A percentile compares a stretch with the other conserved stretches of the same genome.
phyloP scores from a whole-genome alignment of 2,888 invertebrate species.

The Euspilapteryx auroguttella region DNA sequence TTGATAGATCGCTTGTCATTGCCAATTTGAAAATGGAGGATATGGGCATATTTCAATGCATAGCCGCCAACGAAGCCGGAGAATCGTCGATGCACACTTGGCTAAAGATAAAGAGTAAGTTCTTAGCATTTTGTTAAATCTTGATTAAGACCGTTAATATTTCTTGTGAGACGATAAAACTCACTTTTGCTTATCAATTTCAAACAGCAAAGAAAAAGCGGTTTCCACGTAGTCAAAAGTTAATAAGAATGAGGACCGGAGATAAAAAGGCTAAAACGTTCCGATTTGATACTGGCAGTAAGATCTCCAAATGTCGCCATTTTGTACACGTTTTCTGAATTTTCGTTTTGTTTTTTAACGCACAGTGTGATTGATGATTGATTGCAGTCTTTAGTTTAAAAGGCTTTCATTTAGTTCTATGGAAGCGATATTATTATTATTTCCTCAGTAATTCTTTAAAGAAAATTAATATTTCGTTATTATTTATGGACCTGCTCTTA shows the following conservation, averaged over 20 bases:
- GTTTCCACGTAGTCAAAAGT: conserved; percentile 62
- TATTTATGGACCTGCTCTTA: too few relatives aligned
- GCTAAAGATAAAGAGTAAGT: conserved; percentile 95
- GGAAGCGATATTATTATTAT: too few relatives aligned
- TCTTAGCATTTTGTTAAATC: conserved; percentile 1
- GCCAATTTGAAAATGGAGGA: conserved; percentile 80
- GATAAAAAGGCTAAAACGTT: conserved; percentile 60
- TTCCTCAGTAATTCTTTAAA: too few relatives aligned
- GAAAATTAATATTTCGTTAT: too few relatives aligned
- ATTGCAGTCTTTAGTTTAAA: conserved; percentile 19
- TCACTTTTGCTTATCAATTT: conserved; percentile 12
- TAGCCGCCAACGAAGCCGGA: conserved; percentile 88
- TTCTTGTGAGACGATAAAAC: conserved; percentile 1
- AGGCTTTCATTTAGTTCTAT: conserved; percentile 8
- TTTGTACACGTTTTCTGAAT: conserved; percentile 12
- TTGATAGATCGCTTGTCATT: conserved; percentile 82
- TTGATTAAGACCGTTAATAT: neutral
- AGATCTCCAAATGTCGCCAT: conserved; percentile 19
- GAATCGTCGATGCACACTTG: conserved; percentile 88
- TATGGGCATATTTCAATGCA: conserved; percentile 94
- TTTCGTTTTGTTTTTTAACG: conserved; percentile 17
- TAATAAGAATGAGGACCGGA: conserved; percentile 64
- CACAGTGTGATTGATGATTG: conserved; percentile 22
- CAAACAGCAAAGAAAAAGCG: conserved; percentile 45
- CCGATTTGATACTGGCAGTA: conserved; percentile 67